phyloP scores from a whole-genome alignment of 1,140 invertebrate genomes.

The Stegodyphus dumicola region DNA sequence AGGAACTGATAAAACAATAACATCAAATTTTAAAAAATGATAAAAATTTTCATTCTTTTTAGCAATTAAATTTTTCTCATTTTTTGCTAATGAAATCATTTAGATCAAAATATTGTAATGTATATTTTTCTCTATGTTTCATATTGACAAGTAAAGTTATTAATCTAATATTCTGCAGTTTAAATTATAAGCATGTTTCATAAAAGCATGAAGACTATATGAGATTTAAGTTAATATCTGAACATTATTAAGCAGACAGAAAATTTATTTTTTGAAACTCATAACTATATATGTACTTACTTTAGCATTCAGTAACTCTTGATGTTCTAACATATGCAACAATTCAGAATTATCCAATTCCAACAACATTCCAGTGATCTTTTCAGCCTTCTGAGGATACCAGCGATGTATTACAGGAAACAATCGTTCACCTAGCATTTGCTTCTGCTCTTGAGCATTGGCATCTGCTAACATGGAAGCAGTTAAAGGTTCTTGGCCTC shows the following conservation, averaged over 20 bases:
- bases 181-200: too few relatives aligned
- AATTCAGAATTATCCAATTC: constrained; percentile 99
- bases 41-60: too few relatives aligned
- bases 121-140: too few relatives aligned
- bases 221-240: not conserved
- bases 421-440: constrained; percentile 97
- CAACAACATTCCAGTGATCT: constrained; percentile 99
- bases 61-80: too few relatives aligned
- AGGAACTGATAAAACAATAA: too few relatives aligned
- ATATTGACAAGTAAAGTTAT: too few relatives aligned
- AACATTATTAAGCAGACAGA: not conserved
- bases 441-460: constrained; percentile 95
- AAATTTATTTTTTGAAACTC: too few relatives aligned
- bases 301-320: constrained; percentile 94
- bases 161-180: too few relatives aligned
- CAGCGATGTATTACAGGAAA: constrained; percentile 96
- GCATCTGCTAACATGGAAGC: constrained; percentile 96
- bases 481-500: constrained; percentile 95
- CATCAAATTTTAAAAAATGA: too few relatives aligned
- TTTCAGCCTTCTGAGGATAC: constrained; percentile 93
- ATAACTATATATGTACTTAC: constrained; percentile 73
- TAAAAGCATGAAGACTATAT: not conserved
- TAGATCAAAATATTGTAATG: too few relatives aligned
- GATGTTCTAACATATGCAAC: constrained; percentile 97
- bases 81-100: too few relatives aligned